Percentiles rank a stretch among this genome's conserved stretches.
These are phyloP conservation scores for Julus scandinavius DNA, from an alignment of 2,888 invertebrate species.

Conservation along the genomic window DNA sequence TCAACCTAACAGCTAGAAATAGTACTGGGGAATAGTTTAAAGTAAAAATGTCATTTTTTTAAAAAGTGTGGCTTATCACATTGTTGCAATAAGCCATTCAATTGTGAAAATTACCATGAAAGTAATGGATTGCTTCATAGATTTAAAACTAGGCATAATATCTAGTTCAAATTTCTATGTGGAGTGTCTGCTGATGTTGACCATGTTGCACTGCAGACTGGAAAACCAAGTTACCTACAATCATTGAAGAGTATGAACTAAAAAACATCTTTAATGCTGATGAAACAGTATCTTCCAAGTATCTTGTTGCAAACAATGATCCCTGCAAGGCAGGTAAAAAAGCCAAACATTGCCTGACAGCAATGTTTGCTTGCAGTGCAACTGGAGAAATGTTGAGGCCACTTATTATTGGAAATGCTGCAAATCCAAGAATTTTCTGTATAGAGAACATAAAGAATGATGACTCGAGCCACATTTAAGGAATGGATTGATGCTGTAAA, in stretches of 20 bases:
- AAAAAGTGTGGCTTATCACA: not conserved
- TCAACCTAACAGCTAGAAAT: too few relatives aligned
- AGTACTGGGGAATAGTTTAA: not conserved
- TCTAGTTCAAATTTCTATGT: not conserved
- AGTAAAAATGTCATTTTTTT: not conserved
- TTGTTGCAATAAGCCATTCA: not conserved
- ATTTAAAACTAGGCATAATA: conserved; percentile 35
- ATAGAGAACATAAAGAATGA: not conserved
- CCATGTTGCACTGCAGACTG: conserved; percentile 38
- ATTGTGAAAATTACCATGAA: not conserved
- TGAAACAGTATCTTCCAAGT: conserved; percentile 14
- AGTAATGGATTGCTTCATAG: conserved; percentile 29
- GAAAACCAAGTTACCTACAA: conserved; percentile 35
- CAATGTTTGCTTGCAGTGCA: conserved; percentile 37
- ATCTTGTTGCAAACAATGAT: not conserved
- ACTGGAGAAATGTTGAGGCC: not conserved
- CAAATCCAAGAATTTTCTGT: not conserved
- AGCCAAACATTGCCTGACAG: conserved; percentile 6
- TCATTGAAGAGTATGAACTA: not conserved
- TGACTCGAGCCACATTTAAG: not conserved
- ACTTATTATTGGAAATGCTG: conserved; percentile 3
- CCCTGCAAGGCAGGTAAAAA: conserved; percentile 28
- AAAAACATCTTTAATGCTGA: conserved; percentile 48
- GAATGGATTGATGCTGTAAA: not conserved
- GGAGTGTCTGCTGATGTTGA: not conserved